These are phyloP conservation scores for Eutrigla gurnardus DNA, from an alignment of 2,797 vertebrate species.

Conservation along the genomic window DNA sequence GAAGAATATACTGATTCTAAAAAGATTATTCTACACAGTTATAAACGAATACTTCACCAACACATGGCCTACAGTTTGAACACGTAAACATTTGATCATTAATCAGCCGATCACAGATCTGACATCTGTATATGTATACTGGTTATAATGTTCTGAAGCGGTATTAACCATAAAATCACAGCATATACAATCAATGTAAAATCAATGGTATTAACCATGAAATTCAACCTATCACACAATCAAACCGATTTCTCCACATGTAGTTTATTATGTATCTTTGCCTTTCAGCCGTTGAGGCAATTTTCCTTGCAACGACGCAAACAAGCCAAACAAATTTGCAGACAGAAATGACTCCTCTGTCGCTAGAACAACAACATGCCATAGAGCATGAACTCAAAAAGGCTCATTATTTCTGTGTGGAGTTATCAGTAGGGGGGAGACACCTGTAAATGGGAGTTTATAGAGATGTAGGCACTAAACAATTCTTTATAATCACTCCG, in stretches of 20 bases:
- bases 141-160: too few relatives aligned
- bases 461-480: slow-evolving; percentile 36
- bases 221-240: neutral
- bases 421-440: slow-evolving; percentile 35
- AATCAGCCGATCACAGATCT: too few relatives aligned
- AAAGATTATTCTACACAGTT: too few relatives aligned
- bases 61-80: too few relatives aligned
- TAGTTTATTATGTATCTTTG: slow-evolving; percentile 47
- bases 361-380: slow-evolving; percentile 19
- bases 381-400: slow-evolving; percentile 21
- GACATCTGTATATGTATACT: too few relatives aligned
- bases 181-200: too few relatives aligned
- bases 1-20: too few relatives aligned
- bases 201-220: too few relatives aligned
- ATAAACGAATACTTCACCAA: too few relatives aligned
- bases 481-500: slow-evolving; percentile 48
- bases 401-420: slow-evolving; percentile 49
- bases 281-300: slow-evolving; percentile 19
- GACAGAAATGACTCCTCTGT: slow-evolving; percentile 33
- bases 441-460: slow-evolving; percentile 37
- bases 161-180: too few relatives aligned
- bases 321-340: slow-evolving; percentile 34
- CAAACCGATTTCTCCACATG: slow-evolving; percentile 52
- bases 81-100: too few relatives aligned
- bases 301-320: slow-evolving; percentile 27